These are phyloP conservation scores for Pachydiplax longipennis DNA, from an alignment of 2,888 invertebrate species.

Conservation along the genomic window DNA sequence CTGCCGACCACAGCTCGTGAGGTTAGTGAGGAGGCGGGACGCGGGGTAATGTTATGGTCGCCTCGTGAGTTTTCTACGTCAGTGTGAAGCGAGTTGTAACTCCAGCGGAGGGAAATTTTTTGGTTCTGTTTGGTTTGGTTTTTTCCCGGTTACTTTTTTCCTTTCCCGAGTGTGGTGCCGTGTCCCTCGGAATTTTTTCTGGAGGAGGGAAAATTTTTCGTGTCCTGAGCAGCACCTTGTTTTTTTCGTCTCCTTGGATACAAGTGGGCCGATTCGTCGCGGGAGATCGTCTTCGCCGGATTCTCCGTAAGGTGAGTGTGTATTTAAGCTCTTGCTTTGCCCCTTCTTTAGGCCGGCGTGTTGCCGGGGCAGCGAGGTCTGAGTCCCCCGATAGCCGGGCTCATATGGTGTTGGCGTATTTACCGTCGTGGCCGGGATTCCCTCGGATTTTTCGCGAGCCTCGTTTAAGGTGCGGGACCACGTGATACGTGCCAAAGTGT, in stretches of 20 bases:
- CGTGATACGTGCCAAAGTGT: no score
- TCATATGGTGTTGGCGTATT: background rate
- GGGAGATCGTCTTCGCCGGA: background rate
- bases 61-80: background rate
- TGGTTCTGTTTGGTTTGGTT: background rate
- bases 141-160: background rate
- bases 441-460: no score
- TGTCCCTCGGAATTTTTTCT: background rate
- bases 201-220: background rate
- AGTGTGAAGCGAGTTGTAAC: background rate
- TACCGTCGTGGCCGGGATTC: no score
- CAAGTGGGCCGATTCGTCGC: background rate
- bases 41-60: background rate
- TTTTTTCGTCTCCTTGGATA: background rate
- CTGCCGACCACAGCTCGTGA: slow-evolving; percentile 10
- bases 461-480: no score
- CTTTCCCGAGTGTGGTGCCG: background rate
- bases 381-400: background rate
- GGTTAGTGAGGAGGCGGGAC: background rate
- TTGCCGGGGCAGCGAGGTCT: background rate
- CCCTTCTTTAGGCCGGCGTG: background rate
- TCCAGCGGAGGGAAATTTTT: background rate
- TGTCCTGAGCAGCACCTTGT: background rate
- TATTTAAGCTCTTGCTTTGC: background rate
- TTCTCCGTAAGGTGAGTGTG: background rate